phyloP scores from a whole-genome alignment of 2,888 invertebrate species.

The Diploptera punctata region DNA sequence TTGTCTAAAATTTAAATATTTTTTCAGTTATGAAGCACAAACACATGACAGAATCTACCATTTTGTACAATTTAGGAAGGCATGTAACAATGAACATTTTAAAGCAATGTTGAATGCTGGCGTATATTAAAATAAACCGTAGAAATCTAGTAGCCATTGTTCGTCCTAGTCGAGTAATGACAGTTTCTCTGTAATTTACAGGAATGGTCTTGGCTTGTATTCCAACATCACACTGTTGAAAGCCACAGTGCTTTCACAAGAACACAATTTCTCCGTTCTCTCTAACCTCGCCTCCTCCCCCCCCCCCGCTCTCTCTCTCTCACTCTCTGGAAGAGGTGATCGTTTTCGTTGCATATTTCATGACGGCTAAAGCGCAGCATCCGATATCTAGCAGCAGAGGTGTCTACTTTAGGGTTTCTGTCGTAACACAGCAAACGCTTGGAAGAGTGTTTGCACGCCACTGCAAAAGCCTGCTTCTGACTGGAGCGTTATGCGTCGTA shows the following conservation, averaged over 20 bases:
- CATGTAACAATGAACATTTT: too few relatives aligned
- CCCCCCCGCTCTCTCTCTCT: not conserved
- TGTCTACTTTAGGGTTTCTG: not conserved
- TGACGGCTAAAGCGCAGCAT: not conserved
- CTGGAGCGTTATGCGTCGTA: not conserved
- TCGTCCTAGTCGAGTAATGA: not conserved
- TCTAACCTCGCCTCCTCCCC: too few relatives aligned
- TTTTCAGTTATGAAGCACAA: too few relatives aligned
- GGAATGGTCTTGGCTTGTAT: not conserved
- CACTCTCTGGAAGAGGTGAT: not conserved
- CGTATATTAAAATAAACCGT: too few relatives aligned
- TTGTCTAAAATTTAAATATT: too few relatives aligned
- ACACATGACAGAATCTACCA: too few relatives aligned
- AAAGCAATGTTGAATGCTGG: too few relatives aligned
- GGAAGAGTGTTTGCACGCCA: too few relatives aligned
- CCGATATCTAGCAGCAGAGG: not conserved
- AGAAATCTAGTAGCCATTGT: not conserved
- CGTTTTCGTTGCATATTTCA: not conserved
- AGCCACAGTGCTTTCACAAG: not conserved
- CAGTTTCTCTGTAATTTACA: not conserved
- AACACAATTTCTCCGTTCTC: not conserved
- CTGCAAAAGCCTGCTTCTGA: too few relatives aligned
- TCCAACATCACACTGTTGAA: too few relatives aligned
- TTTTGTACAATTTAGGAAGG: too few relatives aligned
- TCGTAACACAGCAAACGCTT: too few relatives aligned